Evolutionary conservation across 2,113 vertebrate genomes (phyloP), one percentile per base, ranked within the genome.

Genomic region (Sinocyclocheilus anshuiensis): DNA sequence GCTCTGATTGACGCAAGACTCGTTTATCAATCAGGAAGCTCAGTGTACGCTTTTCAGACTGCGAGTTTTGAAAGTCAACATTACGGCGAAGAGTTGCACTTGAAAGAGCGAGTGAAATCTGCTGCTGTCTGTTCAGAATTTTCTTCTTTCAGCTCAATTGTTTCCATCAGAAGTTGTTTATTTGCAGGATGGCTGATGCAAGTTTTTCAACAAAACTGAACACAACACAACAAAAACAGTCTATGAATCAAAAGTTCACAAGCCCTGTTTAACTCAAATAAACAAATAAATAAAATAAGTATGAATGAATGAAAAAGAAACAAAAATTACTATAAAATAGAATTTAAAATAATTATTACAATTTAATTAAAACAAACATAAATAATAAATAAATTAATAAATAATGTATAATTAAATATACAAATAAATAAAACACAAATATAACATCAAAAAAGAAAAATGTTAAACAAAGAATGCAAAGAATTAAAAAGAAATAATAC

Each of bases 1-100:
- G 26, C 81, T 89, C 88, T 93, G 91, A 93, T 81, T 91, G 93
- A 92, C 89, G 83, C 84, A 42, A 26, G 39, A 81, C 63, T 26
- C 86, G 69, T 82, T 83, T 50, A 90, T 87, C 87, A 86, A 89
- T 87, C 57, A 1, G 20, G 79, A 75, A 81, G 24, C 33, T 67
- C 1, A 18, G 76, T 16, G 59, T 61, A 24, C 69, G 67, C 67
- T 75, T 18, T 76, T 48, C 22, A 29, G 72, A 76, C 57, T 59
- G 77, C 36, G 77, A 81, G 83, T 92, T 90, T 86, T 90, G 63
- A 89, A 87, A 91, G 84, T 87, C 86, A 85, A 83, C 86, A 74
- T 59, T 55, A 50, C 1, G 26, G n/a, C 71, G 72, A 16, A 87
- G 87, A 86, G 86, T 33, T 10, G 18, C 6, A 61, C 85, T 26